These are phyloP conservation scores for Clarias batrachus DNA, from an alignment of 2,113 vertebrate species.

Conservation along the genomic window DNA sequence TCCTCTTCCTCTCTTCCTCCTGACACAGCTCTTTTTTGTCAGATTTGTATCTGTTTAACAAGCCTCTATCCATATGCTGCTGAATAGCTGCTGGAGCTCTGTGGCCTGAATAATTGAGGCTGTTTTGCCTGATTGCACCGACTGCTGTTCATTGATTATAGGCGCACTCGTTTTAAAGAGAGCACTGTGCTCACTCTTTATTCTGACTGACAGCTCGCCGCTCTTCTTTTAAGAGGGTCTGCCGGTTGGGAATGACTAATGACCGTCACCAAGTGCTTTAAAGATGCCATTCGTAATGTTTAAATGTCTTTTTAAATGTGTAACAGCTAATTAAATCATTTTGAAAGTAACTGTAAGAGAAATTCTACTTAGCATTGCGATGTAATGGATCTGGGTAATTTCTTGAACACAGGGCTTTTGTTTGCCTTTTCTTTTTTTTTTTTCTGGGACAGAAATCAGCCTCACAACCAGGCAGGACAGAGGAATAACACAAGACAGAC, in stretches of 20 bases:
- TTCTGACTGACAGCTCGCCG: conserved; percentile 15
- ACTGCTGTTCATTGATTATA: conserved; percentile 43
- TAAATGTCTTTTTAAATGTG: background rate
- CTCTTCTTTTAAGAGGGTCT: conserved; percentile 20
- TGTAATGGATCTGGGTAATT: background rate
- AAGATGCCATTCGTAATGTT: background rate
- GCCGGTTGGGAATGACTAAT: conserved; percentile 21
- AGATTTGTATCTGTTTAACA: conserved; percentile 45
- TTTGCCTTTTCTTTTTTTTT: background rate
- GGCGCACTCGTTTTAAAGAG: conserved; percentile 7
- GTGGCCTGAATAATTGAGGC: conserved; percentile 9
- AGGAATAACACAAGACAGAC: background rate
- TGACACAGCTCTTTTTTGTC: conserved; percentile 31
- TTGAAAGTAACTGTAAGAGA: background rate
- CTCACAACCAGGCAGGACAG: background rate
- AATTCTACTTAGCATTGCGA: background rate
- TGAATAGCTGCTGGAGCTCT: conserved; percentile 29
- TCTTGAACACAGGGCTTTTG: background rate
- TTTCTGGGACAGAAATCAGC: background rate
- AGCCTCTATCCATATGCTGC: conserved; percentile 20
- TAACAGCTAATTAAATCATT: background rate
- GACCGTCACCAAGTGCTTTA: background rate
- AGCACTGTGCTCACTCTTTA: conserved; percentile 19
- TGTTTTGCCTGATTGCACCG: conserved; percentile 21
- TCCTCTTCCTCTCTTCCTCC: background rate